Evolutionary conservation across 2,797 vertebrate species (phyloP).

Genomic region (Hypotaenidia philippensis): DNA sequence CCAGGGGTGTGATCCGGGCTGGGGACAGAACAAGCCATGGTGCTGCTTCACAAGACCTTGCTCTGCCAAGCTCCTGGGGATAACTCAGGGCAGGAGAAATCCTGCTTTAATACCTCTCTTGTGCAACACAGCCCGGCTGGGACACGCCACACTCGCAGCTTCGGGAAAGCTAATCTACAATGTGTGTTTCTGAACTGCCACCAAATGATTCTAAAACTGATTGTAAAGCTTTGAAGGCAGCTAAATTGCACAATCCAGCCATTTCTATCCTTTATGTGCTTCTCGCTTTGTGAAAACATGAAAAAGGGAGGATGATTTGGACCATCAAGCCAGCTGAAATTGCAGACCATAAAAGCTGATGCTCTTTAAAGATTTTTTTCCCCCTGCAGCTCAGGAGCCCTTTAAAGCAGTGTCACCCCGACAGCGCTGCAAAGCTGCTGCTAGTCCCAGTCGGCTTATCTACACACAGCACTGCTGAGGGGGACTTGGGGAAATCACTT

Average conservation of each 20-base stretch:
- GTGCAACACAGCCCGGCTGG: background rate
- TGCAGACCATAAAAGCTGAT: conserved; percentile 69
- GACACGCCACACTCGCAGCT: rapidly evolving
- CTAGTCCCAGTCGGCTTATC: background rate
- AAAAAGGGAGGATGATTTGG: conserved; percentile 72
- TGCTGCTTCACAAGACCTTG: background rate
- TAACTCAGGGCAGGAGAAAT: conserved; percentile 45
- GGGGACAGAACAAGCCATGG: background rate
- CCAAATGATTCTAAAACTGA: conserved; percentile 69
- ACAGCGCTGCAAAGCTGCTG: conserved; percentile 43
- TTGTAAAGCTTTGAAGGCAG: conserved; percentile 73
- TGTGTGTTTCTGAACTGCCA: conserved; percentile 67
- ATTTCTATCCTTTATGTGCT: conserved; percentile 68
- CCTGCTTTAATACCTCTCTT: conserved; percentile 23
- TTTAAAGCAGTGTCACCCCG: conserved; percentile 59
- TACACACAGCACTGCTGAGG: background rate
- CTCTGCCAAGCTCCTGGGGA: background rate
- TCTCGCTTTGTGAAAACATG: conserved; percentile 68
- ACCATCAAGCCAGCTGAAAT: conserved; percentile 62
- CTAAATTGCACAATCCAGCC: conserved; percentile 62
- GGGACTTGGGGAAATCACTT: background rate
- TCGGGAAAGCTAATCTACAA: conserved; percentile 41
- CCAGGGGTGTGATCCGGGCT: background rate
- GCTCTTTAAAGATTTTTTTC: conserved; percentile 55
- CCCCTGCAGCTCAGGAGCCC: conserved; percentile 41